These are phyloP conservation scores for Cenopis cana DNA, from an alignment of 2,888 invertebrate species.

Conservation along the genomic window DNA sequence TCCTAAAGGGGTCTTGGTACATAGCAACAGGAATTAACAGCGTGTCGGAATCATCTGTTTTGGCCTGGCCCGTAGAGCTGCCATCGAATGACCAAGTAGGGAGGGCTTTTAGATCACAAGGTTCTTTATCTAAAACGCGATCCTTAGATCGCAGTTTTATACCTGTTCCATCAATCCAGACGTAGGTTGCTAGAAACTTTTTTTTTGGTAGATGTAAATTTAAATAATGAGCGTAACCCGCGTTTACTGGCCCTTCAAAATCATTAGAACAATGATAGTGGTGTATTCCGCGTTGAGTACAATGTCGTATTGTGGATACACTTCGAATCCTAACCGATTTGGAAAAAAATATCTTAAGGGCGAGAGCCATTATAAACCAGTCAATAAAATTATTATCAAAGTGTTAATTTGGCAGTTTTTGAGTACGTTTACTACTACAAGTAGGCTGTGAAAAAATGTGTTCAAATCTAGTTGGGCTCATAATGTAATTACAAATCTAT, in stretches of 20 bases:
- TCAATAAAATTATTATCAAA: slow-evolving; percentile 4
- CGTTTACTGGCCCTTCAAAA: slow-evolving; percentile 54
- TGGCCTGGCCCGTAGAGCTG: slow-evolving; percentile 96
- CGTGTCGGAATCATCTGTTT: slow-evolving; percentile 93
- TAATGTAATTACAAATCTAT: not conserved
- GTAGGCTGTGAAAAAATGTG: slow-evolving; percentile 22
- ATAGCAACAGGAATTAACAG: slow-evolving; percentile 95
- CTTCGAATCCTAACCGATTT: slow-evolving; percentile 2
- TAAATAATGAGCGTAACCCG: slow-evolving; percentile 64
- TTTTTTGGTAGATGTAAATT: slow-evolving; percentile 82
- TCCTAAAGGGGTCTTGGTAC: slow-evolving; percentile 95
- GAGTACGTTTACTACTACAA: not conserved
- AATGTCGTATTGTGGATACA: not conserved
- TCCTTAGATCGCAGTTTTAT: slow-evolving; percentile 89
- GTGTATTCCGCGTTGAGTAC: slow-evolving; percentile 20
- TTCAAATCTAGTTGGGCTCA: slow-evolving; percentile 33
- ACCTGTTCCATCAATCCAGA: slow-evolving; percentile 93
- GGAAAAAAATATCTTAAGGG: not conserved
- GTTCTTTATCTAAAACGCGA: slow-evolving; percentile 86
- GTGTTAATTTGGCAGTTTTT: not conserved
- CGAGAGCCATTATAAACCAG: slow-evolving; percentile 7
- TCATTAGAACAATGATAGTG: slow-evolving; percentile 37
- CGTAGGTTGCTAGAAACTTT: slow-evolving; percentile 87
- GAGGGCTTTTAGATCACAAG: slow-evolving; percentile 76
- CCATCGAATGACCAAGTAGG: slow-evolving; percentile 97